These are phyloP conservation scores for Netelia melanura DNA, from an alignment of 2,888 invertebrate genomes.

Conservation along the genomic window DNA sequence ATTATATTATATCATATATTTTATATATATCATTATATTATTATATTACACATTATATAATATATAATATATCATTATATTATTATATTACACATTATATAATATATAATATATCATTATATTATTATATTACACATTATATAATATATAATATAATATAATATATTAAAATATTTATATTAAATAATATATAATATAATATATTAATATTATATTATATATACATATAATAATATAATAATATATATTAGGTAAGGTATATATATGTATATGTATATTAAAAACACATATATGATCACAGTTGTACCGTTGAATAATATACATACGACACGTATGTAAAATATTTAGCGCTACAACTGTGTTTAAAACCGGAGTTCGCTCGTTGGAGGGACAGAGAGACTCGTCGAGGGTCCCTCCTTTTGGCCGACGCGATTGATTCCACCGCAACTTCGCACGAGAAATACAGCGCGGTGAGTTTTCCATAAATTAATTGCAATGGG, in stretches of 20 bases:
- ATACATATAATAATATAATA: not conserved
- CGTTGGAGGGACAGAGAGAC: constrained; percentile 7
- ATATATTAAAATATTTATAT: no score
- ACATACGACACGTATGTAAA: not conserved
- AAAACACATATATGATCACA: no score
- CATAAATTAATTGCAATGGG: constrained; percentile 59
- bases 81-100: no score
- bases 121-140: no score
- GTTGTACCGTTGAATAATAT: no score
- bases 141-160: no score
- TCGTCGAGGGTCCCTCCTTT: constrained; percentile 33
- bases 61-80: no score
- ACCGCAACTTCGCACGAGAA: constrained; percentile 10
- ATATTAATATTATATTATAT: no score
- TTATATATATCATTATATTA: not conserved
- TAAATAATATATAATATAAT: no score
- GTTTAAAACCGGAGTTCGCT: constrained; percentile 20
- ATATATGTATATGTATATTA: no score
- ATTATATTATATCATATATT: not conserved
- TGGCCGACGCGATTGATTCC: constrained; percentile 43
- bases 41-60: no score
- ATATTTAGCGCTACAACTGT: not conserved
- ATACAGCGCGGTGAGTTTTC: constrained; percentile 25
- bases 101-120: no score
- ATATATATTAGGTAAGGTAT: not conserved